Evolutionary conservation across 2,113 vertebrate genomes (phyloP).

Genomic region (Rhinopithecus roxellana): DNA sequence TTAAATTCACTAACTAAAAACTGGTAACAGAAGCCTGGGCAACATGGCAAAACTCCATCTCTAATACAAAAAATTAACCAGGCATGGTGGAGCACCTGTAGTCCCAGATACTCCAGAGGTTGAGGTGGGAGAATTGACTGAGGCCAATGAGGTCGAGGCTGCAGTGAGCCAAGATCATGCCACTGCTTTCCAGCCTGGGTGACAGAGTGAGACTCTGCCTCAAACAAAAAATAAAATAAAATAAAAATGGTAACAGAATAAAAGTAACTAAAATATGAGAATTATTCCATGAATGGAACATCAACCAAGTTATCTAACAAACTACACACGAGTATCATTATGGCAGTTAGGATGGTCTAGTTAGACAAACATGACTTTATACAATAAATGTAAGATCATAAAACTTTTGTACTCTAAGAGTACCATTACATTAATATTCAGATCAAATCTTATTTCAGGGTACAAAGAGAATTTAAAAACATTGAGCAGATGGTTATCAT

Average conservation of each 20-base stretch:
- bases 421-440: conserved; percentile 21
- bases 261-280: conserved; percentile 5
- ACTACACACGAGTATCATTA: neutral
- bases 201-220: too few relatives aligned
- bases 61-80: too few relatives aligned
- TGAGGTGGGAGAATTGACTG: too few relatives aligned
- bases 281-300: neutral
- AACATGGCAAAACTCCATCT: too few relatives aligned
- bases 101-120: too few relatives aligned
- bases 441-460: conserved; percentile 14
- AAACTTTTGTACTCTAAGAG: neutral
- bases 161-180: too few relatives aligned
- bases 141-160: too few relatives aligned
- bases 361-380: conserved; percentile 6
- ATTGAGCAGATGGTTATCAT: neutral
- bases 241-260: conserved; percentile 13
- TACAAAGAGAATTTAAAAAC: conserved; percentile 41
- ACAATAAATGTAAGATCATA: neutral
- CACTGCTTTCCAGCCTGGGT: too few relatives aligned
- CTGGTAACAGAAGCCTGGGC: too few relatives aligned
- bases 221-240: too few relatives aligned
- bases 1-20: neutral
- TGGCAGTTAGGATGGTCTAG: neutral
- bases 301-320: neutral
- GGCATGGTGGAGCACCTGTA: too few relatives aligned